Evolutionary conservation across 2,113 vertebrate genomes (phyloP), one percentile per base, ranked within the genome.

Genomic region (Rhodinocichla rosea): DNA sequence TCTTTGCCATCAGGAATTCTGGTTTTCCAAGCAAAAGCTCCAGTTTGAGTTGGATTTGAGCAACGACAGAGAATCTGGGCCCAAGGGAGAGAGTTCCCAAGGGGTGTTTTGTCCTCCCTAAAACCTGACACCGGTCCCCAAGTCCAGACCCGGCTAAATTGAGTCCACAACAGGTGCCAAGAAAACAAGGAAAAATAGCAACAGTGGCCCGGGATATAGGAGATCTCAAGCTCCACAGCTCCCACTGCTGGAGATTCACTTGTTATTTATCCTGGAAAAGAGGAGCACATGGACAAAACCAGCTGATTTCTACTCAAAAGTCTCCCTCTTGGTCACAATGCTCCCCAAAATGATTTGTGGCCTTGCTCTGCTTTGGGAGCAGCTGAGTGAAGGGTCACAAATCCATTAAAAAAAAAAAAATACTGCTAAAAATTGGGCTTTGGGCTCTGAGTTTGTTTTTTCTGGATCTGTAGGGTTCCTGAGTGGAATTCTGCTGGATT

Each of bases 201-300:
- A 87, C 79, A 0, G 81, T 1, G 19, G 62, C 50, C 44, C 7
- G 70, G 73, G 40, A 35, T 28, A 2, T 5, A 2, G 7, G 26
- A 52, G 47, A 13, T 16, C 20, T 68, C 75, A 20, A 5, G 24
- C n/a, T 75, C 37, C 1, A 7, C 70, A 32, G 74, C 89, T 82
- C 78, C 81, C 7, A 1, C 7, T 4, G 32, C 92, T 79, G 92
- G 85, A 40, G 60, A n/a, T 8, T 0, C 21, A 15, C 30, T 13
- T 1, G 0, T 10, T 30, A 0, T 22, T 22, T 2, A 27, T 24
- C 39, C 47, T 6, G 30, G 24, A 65, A 17, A 65, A 17, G 49
- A 50, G 33, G n/a, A 77, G 20, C 9, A 12, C 0, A 2, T 3
- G 4, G 56, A 3, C 7, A 1, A 6, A 44, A 22, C 3, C 0